Base-by-base conservation (phyloP, 2,113 vertebrate genomes). In the Perca fluviatilis region DNA sequence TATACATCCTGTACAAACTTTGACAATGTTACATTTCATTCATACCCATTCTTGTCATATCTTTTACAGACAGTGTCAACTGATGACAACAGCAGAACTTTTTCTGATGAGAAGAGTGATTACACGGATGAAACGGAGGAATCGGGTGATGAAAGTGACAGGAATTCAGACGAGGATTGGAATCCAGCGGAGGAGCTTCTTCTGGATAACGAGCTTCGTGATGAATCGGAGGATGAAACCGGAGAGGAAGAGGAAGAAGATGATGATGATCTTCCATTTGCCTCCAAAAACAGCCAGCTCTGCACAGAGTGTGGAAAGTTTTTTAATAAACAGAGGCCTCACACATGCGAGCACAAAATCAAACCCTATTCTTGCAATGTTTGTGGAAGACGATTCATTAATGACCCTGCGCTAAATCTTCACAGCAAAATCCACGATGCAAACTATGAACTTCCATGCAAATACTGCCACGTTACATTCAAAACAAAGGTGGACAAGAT, bases 281-380 rank as follows among this genome's bases (percentile, higher is more conserved):
- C 11, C n/a, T 5, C 3, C 33, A 51, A 58, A 49, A 9, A 73
- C 69, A 74, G 33, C 6, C 50, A 80, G 19, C 89, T 91, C 36
- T 93, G 92, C 74, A 46, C 92, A 27, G 92, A 91, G 1, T 93
- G 92, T 23, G 90, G 90, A 4, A 67, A 2, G 58, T 90, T 91
- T 73, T 88, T 75, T 15, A 49, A 64, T 21, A 63, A 53, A 19
- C 19, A 7, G 11, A 77, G 47, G 46, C 36, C 77, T 53, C 92
- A 93, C 80, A 83, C 64, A 0, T 93, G 91, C 6, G 87, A 90
- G 74, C 85, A 92, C 71, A 91, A 87, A 58, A 30, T 68, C 1
- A 91, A 80, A 77, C 91, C 89, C 3, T 89, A 66, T 43, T 56
- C 80, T 14, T 93, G 92, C 72, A 87, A 86, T 33, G 82, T 86